phyloP scores from a whole-genome alignment of 2,888 invertebrate species.

The Cosmia trapezina region DNA sequence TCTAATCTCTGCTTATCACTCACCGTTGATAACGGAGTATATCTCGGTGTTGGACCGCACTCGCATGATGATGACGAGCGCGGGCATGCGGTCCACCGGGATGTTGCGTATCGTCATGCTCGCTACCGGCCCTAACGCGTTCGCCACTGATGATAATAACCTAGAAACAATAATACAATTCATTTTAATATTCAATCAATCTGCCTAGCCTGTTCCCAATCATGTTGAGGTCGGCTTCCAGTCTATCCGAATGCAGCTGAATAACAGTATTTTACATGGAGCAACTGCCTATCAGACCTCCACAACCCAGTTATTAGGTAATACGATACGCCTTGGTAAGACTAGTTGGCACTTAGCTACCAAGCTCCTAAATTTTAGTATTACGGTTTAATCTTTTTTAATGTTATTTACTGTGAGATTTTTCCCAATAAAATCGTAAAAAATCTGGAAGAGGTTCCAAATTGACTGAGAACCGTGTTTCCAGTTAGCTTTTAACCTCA shows the following conservation, averaged over 20 bases:
- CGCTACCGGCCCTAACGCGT: conserved; percentile 95
- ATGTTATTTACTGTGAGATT: not conserved
- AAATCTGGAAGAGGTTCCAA: not conserved
- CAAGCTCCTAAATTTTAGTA: not conserved
- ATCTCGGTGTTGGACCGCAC: conserved; percentile 97
- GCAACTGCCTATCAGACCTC: too few species aligned
- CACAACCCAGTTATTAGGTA: too few species aligned
- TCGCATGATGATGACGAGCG: conserved; percentile 96
- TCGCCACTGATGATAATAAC: conserved; percentile 94
- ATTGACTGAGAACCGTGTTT: not conserved
- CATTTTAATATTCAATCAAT: not conserved
- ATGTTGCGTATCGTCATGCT: conserved; percentile 96
- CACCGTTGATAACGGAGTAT: conserved; percentile 96
- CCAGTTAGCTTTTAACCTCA: not conserved
- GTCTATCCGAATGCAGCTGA: too few species aligned
- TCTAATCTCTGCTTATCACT: conserved; percentile 54
- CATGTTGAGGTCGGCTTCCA: too few species aligned
- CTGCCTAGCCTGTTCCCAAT: too few species aligned
- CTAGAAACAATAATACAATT: conserved; percentile 79
- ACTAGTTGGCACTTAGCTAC: too few species aligned
- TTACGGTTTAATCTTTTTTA: not conserved
- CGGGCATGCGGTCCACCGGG: conserved; percentile 96
- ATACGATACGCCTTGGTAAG: too few species aligned
- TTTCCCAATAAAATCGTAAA: not conserved
- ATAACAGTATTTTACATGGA: too few species aligned